Conservation (phyloP, 2,113 vertebrate genomes). For the Varanus salvator region DNA sequence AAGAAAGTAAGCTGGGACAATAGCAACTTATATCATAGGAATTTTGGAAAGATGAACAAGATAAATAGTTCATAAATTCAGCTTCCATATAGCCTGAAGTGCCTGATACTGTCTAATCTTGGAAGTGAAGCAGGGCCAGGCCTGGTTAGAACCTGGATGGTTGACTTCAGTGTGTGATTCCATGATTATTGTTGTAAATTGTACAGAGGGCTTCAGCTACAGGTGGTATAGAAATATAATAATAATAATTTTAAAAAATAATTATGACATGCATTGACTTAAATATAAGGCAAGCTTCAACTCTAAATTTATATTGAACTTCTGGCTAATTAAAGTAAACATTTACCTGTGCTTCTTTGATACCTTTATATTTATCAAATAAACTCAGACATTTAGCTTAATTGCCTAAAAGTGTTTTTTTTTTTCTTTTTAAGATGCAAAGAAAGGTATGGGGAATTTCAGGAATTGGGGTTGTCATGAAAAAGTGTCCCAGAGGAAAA, state of each 20-base stretch:
- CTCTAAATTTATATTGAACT: not conserved
- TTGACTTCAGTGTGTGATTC: too few species aligned
- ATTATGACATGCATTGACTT: not conserved
- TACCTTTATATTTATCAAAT: not conserved
- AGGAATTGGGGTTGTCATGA: not conserved
- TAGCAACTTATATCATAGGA: not conserved
- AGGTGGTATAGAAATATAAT: too few species aligned
- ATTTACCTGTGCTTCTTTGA: too few species aligned
- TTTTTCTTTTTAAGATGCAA: not conserved
- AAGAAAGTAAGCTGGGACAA: not conserved
- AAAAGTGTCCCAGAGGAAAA: not conserved
- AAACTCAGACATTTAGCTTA: not conserved
- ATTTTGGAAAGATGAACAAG: not conserved
- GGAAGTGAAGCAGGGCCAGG: too few species aligned
- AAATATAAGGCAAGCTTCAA: not conserved
- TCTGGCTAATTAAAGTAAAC: too few species aligned
- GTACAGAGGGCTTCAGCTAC: too few species aligned
- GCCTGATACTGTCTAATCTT: too few species aligned
- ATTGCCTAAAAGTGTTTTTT: not conserved
- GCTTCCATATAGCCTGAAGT: too few species aligned
- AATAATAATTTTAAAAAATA: too few species aligned
- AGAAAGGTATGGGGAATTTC: not conserved
- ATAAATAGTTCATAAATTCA: not conserved
- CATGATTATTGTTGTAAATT: too few species aligned
- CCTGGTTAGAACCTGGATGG: too few species aligned